Evolutionary conservation across 2,797 vertebrate species (phyloP).

Genomic region (Peromyscus aztecus): DNA sequence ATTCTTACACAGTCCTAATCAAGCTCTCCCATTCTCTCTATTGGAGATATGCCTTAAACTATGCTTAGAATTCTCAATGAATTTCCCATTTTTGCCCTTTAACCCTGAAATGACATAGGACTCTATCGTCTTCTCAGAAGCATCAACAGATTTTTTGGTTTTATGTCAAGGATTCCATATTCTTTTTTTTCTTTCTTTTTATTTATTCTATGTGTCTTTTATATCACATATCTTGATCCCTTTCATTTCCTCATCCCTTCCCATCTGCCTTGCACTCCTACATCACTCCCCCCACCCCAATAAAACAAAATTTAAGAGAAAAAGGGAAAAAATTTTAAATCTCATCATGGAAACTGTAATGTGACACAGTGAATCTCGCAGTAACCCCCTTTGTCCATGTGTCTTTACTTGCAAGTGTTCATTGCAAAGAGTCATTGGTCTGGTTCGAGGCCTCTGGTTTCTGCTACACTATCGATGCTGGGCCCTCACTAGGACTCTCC

Average conservation of each 20-base stretch:
- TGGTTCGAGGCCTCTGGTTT: neutral
- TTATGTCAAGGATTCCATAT: neutral
- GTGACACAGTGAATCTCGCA: neutral
- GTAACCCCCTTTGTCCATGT: neutral
- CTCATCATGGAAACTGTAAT: neutral
- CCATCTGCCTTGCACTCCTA: neutral
- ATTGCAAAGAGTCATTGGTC: neutral
- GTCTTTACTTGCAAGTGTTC: neutral
- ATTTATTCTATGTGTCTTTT: neutral
- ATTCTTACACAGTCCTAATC: neutral
- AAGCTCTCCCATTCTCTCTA: neutral
- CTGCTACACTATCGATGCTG: neutral
- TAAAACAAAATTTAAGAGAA: neutral
- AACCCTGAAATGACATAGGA: neutral
- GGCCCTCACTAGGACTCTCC: neutral
- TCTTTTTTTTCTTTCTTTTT: neutral
- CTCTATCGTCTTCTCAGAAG: neutral
- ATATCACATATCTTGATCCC: neutral
- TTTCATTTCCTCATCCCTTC: neutral
- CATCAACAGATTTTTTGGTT: neutral
- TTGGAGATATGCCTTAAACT: neutral
- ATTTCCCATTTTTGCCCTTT: neutral
- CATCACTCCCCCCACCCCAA: neutral
- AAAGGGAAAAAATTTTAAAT: neutral
- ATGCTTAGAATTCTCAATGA: constrained; percentile 1